Base-by-base conservation (phyloP, 2,888 invertebrate species). In the Glaucopsyche alexis region DNA sequence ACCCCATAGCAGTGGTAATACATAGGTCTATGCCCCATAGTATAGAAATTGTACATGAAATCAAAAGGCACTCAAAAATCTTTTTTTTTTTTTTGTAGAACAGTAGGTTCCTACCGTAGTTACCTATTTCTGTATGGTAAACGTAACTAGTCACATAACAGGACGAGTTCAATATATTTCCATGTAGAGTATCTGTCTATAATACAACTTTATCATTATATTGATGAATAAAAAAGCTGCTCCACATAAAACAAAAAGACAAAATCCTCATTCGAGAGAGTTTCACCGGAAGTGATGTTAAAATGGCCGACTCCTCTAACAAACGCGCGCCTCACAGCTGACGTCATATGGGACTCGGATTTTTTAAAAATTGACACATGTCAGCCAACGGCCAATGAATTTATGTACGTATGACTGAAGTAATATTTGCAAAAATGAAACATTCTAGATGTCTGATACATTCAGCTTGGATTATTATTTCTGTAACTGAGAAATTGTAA, bases 271-370 rank as follows among this genome's bases (percentile, higher is more conserved):
- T 69, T 49, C 19, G 49, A 69, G 69, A 67, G 47, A 69, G 52
- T 69, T 69, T 49, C 69, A 69, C 69, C 69, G 69, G 69, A 69
- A 49, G 69, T 11, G 9, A 11, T 29, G 29, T 47, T 45, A 69
- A 67, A 69, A 69, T 69, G 69, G 69, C 49, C 69, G 69, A 16
- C 60, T 60, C 29, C 47, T 67, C 47, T 47, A 67, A 67, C 67
- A 67, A 67, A 67, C 67, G 69, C 66, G 7, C 69, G 69, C 69
- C 49, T 69, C 19, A 29, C 69, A 69, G 47, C 69, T 69, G 69
- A 69, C 69, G 69, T 69, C 69, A 69, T 69, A 47, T 47, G 69
- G 47, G 16, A 47, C 11, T 67, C 45, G 47, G 16, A 19, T 67
- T 67, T 67, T 40, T 69, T 13, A 67, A 65, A 40, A 65, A 42